A percentile compares a stretch with the other conserved stretches of the same genome.
These are phyloP conservation scores for Nicator chloris DNA, from an alignment of 2,113 vertebrate genomes.

Conservation along the genomic window DNA sequence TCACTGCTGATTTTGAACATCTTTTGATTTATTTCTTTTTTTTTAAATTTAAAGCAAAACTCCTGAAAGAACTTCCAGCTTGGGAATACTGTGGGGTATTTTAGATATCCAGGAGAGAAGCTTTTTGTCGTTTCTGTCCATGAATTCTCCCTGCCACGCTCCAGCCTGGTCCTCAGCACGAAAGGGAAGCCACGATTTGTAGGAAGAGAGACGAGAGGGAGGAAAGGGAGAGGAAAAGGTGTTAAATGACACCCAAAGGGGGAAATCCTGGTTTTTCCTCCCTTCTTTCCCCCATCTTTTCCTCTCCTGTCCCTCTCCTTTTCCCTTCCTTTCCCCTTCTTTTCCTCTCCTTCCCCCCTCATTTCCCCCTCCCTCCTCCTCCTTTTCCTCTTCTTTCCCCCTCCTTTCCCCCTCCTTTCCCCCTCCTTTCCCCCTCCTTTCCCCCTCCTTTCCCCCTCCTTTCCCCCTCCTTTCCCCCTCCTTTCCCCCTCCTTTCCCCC, in stretches of 20 bases:
- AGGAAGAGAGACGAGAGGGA: not conserved
- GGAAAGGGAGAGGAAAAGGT: not conserved
- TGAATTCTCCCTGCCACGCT: conserved; percentile 11
- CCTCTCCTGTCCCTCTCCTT: not conserved
- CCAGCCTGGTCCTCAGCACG: not conserved
- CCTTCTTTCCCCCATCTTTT: too few species aligned
- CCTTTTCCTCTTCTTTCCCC: fast-evolving
- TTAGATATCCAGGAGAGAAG: not conserved
- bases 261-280: not conserved
- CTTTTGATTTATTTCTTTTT: not conserved
- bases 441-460: fast-evolving
- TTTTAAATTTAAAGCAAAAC: not conserved
- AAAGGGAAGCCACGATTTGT: not conserved
- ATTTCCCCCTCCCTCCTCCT: not conserved
- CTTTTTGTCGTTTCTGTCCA: not conserved
- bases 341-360: not conserved
- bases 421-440: fast-evolving
- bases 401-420: fast-evolving
- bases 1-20: not conserved
- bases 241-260: not conserved
- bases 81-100: not conserved
- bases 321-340: too few species aligned
- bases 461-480: too few species aligned
- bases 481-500: fast-evolving
- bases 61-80: not conserved